Conservation (phyloP, 2,113 vertebrate genomes). For the Nothoprocta pentlandii region DNA sequence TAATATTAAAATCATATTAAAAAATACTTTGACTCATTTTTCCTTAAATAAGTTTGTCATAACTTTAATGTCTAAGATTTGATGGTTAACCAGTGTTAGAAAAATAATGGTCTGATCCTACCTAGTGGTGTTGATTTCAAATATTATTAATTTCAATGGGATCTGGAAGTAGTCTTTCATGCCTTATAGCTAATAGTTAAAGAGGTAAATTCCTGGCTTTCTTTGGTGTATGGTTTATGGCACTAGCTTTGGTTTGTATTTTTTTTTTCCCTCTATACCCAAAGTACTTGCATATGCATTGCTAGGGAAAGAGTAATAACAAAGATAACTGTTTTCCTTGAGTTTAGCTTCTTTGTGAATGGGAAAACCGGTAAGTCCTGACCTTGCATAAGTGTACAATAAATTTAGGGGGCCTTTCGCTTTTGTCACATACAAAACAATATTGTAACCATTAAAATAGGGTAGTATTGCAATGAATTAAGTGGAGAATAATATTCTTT, state of each 20-base stretch:
- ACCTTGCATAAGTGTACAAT: not conserved
- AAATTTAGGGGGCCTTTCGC: not conserved
- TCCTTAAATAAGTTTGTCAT: not conserved
- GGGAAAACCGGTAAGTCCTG: not conserved
- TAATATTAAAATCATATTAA: not conserved
- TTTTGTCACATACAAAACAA: not conserved
- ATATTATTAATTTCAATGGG: not conserved
- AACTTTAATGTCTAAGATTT: conserved; percentile 4
- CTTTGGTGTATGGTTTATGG: not conserved
- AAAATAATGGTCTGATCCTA: not conserved
- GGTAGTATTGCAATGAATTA: not conserved
- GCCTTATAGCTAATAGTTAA: not conserved
- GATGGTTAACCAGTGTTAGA: not conserved
- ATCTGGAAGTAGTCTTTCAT: not conserved
- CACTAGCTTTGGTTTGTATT: not conserved
- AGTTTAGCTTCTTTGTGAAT: not conserved
- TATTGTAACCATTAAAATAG: not conserved
- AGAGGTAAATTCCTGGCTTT: not conserved
- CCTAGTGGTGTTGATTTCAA: not conserved
- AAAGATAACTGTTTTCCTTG: not conserved
- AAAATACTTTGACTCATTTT: not conserved
- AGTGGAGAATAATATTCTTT: not conserved
- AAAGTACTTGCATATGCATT: not conserved
- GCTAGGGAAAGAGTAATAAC: not conserved
- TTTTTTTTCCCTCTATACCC: not conserved